phyloP scores from a whole-genome alignment of 2,113 vertebrate species.

The Rafetus swinhoei region DNA sequence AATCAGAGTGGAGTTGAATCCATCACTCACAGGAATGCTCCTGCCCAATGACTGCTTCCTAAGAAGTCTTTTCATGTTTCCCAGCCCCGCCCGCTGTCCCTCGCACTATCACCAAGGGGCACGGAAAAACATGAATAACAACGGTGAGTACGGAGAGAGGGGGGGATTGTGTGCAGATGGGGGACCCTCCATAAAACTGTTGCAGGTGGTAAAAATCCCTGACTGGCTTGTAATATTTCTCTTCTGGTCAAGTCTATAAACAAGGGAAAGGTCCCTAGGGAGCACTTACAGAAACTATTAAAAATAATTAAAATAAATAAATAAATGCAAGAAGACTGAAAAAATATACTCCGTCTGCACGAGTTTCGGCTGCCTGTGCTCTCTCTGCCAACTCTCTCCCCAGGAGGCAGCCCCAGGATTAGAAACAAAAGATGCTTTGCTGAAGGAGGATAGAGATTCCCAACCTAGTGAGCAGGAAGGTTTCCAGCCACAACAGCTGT shows the following conservation, averaged over 20 bases:
- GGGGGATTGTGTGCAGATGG: fast-evolving
- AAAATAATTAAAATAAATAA: conserved; percentile 27
- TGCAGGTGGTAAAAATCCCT: neutral
- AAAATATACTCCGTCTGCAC: neutral
- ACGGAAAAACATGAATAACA: neutral
- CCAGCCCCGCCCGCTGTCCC: neutral
- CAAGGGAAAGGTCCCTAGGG: neutral
- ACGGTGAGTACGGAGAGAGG: fast-evolving
- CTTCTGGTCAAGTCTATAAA: neutral
- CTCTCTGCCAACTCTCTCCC: neutral
- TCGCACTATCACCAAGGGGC: neutral
- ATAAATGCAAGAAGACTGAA: neutral
- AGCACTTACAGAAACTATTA: conserved; percentile 2
- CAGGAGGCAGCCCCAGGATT: fast-evolving
- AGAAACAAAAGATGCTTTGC: neutral
- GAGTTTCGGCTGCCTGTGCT: fast-evolving
- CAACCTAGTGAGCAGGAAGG: fast-evolving
- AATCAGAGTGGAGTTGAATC: neutral
- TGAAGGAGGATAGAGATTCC: neutral
- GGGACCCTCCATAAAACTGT: neutral
- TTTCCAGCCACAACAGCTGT: neutral
- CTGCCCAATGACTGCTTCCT: neutral
- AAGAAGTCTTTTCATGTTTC: neutral
- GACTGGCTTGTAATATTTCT: neutral
- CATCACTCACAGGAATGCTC: no score